Conservation (phyloP, 2,888 invertebrate genomes). For the Lycocerus yunnanus region DNA sequence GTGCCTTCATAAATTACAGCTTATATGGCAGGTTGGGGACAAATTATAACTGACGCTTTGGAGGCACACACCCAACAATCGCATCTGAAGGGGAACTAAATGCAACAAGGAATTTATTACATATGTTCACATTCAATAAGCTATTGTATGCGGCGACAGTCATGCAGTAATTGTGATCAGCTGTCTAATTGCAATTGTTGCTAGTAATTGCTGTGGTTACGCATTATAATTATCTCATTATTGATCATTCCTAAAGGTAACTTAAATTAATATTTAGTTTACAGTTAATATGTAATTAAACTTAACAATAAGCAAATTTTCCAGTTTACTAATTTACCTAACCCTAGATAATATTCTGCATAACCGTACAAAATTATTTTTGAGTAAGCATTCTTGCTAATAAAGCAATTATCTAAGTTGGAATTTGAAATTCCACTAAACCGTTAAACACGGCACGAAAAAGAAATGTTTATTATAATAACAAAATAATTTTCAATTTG, state of each 20-base stretch:
- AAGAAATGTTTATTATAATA: neutral
- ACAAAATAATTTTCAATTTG: neutral
- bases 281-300: neutral
- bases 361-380: neutral
- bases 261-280: neutral
- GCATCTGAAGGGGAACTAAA: neutral
- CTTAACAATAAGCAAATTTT: neutral
- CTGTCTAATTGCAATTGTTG: constrained; percentile 7
- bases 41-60: neutral
- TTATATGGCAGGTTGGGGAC: neutral
- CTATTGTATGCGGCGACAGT: constrained; percentile 1
- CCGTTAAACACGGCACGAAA: neutral
- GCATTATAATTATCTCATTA: constrained; percentile 5
- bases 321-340: neutral
- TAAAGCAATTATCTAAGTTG: neutral
- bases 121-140: constrained; percentile 4
- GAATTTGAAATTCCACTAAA: neutral
- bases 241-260: neutral
- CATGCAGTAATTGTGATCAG: constrained; percentile 11
- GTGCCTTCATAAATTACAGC: neutral
- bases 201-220: constrained; percentile 1
- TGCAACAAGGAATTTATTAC: neutral
- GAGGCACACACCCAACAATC: neutral
- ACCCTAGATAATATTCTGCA: neutral
- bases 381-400: neutral